Conservation (phyloP, 2,888 invertebrate species). For the Drosophila nigritarsus region DNA sequence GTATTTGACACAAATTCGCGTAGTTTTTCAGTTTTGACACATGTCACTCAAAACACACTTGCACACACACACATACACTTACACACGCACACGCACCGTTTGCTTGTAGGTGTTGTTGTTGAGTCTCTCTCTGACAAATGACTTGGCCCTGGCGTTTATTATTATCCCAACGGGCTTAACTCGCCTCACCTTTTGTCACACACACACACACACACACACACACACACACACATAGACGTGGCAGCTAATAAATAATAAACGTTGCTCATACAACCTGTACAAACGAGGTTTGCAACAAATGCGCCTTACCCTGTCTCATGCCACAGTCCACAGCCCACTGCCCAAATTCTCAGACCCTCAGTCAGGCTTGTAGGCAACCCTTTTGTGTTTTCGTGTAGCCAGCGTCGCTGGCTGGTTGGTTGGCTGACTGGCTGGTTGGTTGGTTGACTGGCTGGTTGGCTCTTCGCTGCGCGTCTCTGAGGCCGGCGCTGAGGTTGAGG, state of each 20-base stretch:
- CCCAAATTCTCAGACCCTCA: constrained; percentile 20
- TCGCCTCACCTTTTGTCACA: constrained; percentile 57
- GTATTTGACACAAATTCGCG: constrained; percentile 84
- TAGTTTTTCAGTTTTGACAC: constrained; percentile 81
- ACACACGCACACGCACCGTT: constrained; percentile 13
- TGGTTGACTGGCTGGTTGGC: constrained; percentile 30
- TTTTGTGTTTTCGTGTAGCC: constrained; percentile 31
- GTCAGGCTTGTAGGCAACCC: constrained; percentile 48
- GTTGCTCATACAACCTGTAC: constrained; percentile 54
- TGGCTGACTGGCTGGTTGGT: neutral
- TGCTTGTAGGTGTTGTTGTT: constrained; percentile 37
- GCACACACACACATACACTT: constrained; percentile 21
- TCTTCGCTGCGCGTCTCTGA: constrained; percentile 56
- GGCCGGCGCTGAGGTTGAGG: constrained; percentile 81
- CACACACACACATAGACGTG: constrained; percentile 13
- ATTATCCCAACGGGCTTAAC: constrained; percentile 74
- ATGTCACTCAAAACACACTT: constrained; percentile 72
- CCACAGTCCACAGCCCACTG: constrained; percentile 14
- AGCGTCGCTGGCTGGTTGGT: constrained; percentile 25
- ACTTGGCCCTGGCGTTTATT: constrained; percentile 72
- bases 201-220: constrained; percentile 25
- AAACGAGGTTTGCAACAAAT: constrained; percentile 48
- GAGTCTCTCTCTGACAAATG: constrained; percentile 65
- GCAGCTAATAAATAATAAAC: constrained; percentile 77
- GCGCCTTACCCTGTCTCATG: neutral